phyloP scores from a whole-genome alignment of 2,888 invertebrate species.

The Tenthredo notha region DNA sequence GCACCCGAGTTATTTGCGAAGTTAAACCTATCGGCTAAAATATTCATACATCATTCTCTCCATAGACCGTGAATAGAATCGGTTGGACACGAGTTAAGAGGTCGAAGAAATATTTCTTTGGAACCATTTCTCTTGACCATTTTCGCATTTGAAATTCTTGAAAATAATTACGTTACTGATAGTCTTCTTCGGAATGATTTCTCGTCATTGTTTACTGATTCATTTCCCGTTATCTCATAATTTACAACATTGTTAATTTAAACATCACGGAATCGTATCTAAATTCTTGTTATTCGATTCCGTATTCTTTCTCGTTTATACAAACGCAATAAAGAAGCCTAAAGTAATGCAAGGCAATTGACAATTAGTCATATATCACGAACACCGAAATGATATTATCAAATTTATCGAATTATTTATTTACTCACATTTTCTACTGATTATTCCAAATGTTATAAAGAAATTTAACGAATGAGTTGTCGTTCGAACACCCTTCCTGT shows the following conservation, averaged over 20 bases:
- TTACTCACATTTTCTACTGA: too few relatives aligned
- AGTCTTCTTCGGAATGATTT: neutral
- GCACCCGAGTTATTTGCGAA: conserved; percentile 35
- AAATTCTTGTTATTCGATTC: neutral
- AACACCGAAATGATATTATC: neutral
- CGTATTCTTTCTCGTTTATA: neutral
- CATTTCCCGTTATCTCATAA: neutral
- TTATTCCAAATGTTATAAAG: neutral
- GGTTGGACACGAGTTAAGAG: neutral
- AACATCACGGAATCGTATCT: neutral
- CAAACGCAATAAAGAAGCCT: neutral
- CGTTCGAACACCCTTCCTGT: neutral
- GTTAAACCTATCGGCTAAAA: neutral
- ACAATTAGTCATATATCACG: neutral
- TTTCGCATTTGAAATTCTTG: neutral
- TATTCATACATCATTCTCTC: neutral
- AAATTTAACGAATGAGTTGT: neutral
- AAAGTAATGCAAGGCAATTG: neutral
- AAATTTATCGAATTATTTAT: neutral
- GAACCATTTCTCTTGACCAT: neutral
- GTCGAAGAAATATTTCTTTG: neutral
- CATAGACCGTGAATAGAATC: neutral
- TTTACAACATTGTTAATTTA: neutral
- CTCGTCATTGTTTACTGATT: neutral
- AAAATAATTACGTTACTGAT: neutral